Evolutionary conservation across 1,140 invertebrate species (phyloP), one percentile per base, ranked within the genome.

Genomic region (Drosophila mojavensis): DNA sequence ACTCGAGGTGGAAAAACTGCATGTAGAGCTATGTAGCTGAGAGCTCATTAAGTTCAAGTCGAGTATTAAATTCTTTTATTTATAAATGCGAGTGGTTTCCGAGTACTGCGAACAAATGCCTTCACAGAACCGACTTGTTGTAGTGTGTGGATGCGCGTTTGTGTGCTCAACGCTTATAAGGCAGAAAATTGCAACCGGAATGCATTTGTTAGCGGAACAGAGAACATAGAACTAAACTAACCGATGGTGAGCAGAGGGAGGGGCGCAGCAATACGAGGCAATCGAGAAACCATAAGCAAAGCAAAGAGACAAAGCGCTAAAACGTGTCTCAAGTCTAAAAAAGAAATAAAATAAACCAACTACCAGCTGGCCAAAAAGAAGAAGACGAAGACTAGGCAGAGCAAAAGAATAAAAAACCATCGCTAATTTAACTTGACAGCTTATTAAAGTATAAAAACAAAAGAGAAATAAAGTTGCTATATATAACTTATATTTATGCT

Each of bases 131-230:
- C 41, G 11, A 20, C 53, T 53, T 26, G 48, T 50, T 70, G 58
- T 47, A 63, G 58, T 47, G 59, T 51, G 43, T 66, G 55, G 28
- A 45, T 66, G 48, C 47, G 39, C 43, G 15, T 65, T 45, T 48
- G 78, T 72, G 64, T 86, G 59, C 68, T 61, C 54, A 81, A 64
- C 61, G 60, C 86, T 83, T 90, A 81, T 90, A 90, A 74, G 88
- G 88, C 47, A 75, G 82, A 81, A 86, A 75, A 90, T 90, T 83
- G 74, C 75, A 83, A 83, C 72, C 80, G 78, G 88, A 90, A 90
- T 90, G 77, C 70, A 76, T 66, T 73, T 77, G 58, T 79, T 74
- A 79, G 77, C 73, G 62, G 62, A 78, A 63, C 30, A 60, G 24
- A 45, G 53, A 70, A 66, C 43, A 7, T 39, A 17, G 50, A 26